Conservation (phyloP, 2,797 vertebrate species). For the Erithacus rubecula region DNA sequence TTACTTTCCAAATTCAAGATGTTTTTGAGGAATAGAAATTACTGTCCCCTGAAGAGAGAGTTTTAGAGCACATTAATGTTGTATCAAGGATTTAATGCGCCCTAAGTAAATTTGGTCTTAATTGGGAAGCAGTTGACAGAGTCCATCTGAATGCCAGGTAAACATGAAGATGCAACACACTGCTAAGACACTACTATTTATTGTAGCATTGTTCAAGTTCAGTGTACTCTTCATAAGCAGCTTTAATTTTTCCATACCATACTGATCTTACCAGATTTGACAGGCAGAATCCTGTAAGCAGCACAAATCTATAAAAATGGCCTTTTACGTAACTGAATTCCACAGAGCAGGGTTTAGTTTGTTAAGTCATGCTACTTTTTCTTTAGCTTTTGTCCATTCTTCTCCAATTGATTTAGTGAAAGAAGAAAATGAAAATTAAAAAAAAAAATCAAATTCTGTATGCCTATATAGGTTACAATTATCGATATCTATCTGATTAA, state of each 20-base stretch:
- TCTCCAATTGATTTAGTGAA: background rate
- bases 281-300: background rate
- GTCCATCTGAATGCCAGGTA: background rate
- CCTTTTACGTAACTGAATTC: background rate
- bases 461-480: background rate
- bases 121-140: background rate
- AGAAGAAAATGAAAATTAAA: background rate
- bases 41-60: background rate
- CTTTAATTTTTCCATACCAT: background rate
- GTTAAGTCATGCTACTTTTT: background rate
- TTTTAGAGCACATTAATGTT: background rate
- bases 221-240: background rate
- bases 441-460: background rate
- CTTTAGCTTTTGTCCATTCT: background rate
- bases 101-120: background rate
- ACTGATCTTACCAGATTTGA: background rate
- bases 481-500: background rate
- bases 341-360: background rate
- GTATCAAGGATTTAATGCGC: background rate
- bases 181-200: background rate
- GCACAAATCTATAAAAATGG: background rate
- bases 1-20: background rate
- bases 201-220: background rate
- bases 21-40: background rate
- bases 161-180: background rate